phyloP scores from a whole-genome alignment of 2,797 vertebrate species.

The Anabas testudineus region DNA sequence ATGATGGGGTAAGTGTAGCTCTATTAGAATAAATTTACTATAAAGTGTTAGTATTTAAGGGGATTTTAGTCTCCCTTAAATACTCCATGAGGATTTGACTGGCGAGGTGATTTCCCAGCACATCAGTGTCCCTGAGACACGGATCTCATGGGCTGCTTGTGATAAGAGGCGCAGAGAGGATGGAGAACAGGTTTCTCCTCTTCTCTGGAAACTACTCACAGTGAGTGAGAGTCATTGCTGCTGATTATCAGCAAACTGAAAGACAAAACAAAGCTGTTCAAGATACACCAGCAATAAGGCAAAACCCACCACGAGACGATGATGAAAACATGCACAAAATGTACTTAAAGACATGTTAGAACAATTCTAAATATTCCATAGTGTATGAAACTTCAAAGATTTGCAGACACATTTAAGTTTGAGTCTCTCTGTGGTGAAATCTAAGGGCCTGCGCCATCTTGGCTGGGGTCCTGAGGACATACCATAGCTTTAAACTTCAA shows the following conservation, averaged over 20 bases:
- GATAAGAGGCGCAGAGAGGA: constrained; percentile 74
- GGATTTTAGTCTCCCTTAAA: constrained; percentile 28
- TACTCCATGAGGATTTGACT: constrained; percentile 14
- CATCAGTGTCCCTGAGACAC: constrained; percentile 13
- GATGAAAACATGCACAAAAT: background rate
- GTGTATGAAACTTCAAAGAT: constrained; percentile 7
- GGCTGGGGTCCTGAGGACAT: constrained; percentile 20
- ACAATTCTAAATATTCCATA: background rate
- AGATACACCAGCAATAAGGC: background rate
- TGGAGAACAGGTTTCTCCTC: constrained; percentile 65
- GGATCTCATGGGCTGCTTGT: constrained; percentile 49
- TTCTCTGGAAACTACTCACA: constrained; percentile 52
- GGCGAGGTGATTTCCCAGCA: constrained; percentile 43
- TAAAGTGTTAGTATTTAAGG: background rate
- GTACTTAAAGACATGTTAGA: background rate
- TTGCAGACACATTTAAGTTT: constrained; percentile 10
- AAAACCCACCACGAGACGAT: background rate
- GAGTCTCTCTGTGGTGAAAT: constrained; percentile 37
- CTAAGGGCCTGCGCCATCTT: constrained; percentile 21
- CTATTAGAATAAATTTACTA: too few relatives aligned
- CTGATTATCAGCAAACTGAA: constrained; percentile 40
- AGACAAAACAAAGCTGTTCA: constrained; percentile 23
- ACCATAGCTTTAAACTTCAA: background rate
- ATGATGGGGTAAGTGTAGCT: too few relatives aligned
- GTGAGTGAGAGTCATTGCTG: constrained; percentile 51